Base-by-base conservation (phyloP, 2,797 vertebrate species). In the Phrynocephalus forsythii region DNA sequence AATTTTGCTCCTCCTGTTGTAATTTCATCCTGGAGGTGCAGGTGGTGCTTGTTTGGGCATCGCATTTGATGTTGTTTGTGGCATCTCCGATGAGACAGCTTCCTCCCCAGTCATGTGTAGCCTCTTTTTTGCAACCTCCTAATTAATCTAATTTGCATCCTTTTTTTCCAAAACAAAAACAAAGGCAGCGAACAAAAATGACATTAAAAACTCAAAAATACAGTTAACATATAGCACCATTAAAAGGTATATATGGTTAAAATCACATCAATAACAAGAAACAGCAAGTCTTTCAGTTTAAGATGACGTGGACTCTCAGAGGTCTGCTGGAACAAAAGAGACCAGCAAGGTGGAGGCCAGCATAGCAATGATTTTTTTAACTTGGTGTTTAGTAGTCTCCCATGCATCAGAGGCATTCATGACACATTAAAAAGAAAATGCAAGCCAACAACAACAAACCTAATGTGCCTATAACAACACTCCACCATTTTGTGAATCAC, bases 371-470 rank as follows among this genome's bases (percentile, higher is more conserved):
- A 20, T 68, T 10, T 50, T 68, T 85, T 67, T 33, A 33, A 44
- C 24, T 52, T 15, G 3, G 0, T 22, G 24, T 24, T 30, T 28
- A 78, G 6, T 0, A 0, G 5, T 26, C 44, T 7, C 1, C 44
- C 22, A 50, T 75, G 83, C 7, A 9, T 15, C 16, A 24, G 56
- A 16, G 24, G 24, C 22, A 6, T 18, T 22, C 44, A 78, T 68
- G 84, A 78, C 78, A 52, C 10, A 48, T 76, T 68, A 85, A 50
- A 77, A 68, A 48, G 52, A 85, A 85, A 48, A 33, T 8, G 30
- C 22, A 20, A 44, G 60, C 3, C 60, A 68, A 24, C 44, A 68
- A 68, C 16, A 78, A 76, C 10, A 11, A 33, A 33, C 33, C n/a
- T 63, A 24, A 24, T 75, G 56, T 73, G 28, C 16, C 60, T 66